Percentiles rank a stretch among this genome's conserved stretches.
Evolutionary conservation across 2,113 vertebrate genomes (phyloP).

Genomic region (Pimephales promelas): DNA sequence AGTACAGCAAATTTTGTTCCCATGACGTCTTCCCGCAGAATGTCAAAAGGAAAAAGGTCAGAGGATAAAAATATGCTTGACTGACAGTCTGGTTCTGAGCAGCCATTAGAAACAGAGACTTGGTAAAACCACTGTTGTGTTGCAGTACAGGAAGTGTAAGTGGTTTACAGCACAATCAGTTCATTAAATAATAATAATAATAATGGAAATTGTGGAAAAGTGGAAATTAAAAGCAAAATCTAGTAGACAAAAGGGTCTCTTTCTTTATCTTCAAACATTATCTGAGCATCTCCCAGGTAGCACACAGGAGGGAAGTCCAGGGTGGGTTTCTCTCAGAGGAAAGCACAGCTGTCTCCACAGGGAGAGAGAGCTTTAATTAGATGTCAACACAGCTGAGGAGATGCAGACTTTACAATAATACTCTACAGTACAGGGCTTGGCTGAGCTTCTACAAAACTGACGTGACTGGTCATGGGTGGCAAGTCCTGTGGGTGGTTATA

Average conservation of each 20-base stretch:
- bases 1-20: neutral
- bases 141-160: neutral
- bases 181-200: too few relatives aligned
- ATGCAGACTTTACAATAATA: conserved; percentile 19
- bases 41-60: neutral
- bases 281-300: conserved; percentile 35
- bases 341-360: neutral
- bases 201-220: too few relatives aligned
- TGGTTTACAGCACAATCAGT: neutral
- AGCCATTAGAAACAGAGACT: neutral
- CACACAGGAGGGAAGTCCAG: neutral
- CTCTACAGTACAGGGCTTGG: neutral
- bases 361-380: conserved; percentile 38
- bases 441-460: neutral
- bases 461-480: neutral
- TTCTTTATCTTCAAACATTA: conserved; percentile 42
- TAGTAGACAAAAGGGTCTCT: neutral
- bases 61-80: neutral
- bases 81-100: neutral
- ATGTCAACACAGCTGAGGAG: conserved; percentile 26
- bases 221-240: conserved; percentile 10
- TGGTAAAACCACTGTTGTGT: neutral
- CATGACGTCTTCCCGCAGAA: neutral
- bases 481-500: conserved; percentile 31
- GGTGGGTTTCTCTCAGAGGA: conserved; percentile 8